Base-by-base conservation (phyloP, 1,140 invertebrate species). In the Trichomalopsis sarcophagae region DNA sequence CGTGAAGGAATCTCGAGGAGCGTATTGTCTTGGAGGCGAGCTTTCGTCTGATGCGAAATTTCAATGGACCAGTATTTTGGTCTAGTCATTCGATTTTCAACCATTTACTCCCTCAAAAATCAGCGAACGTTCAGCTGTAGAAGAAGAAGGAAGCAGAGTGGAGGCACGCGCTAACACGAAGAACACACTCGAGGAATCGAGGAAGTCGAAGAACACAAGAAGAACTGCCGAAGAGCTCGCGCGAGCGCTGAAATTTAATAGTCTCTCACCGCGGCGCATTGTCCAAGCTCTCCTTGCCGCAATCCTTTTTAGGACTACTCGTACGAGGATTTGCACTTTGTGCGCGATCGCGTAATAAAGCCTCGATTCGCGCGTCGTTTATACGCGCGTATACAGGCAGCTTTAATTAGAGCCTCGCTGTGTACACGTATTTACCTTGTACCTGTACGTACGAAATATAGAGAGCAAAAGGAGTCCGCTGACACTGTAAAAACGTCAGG, bases 221-320 rank as follows among this genome's bases (percentile, higher is more conserved):
- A 27, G 21, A n/a, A 62, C 1, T n/a, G 55, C 21, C 55, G 17
- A 62, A 62, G 23, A 71, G 10, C 23, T 71, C 17, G 11, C 47
- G 1, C 27, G 66, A 89, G 87, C 88, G 87, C 90, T 91, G 89
- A 91, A 91, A 91, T 91, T 90, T 91, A 90, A 91, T 91, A 90
- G 17, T 17, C 88, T 88, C 87, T 87, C 87, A 30, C 27, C n/a
- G 3, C 9, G 14, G 23, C 13, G 6, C 47, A 14, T 62, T 30
- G 23, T 40, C 5, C 13, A 44, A 44, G 23, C 1, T 50, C 4
- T 9, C n/a, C 44, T 30, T 14, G 85, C 47, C 4, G 21, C 23
- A 33, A 21, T 40, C 33, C 62, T 55, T 68, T 80, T 66, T 36
- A 13, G 33, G 55, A 21, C 77, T 13, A 62, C 40, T 10, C 66